These are phyloP conservation scores for Octomys mimax DNA, from an alignment of 2,797 vertebrate genomes.

Conservation along the genomic window DNA sequence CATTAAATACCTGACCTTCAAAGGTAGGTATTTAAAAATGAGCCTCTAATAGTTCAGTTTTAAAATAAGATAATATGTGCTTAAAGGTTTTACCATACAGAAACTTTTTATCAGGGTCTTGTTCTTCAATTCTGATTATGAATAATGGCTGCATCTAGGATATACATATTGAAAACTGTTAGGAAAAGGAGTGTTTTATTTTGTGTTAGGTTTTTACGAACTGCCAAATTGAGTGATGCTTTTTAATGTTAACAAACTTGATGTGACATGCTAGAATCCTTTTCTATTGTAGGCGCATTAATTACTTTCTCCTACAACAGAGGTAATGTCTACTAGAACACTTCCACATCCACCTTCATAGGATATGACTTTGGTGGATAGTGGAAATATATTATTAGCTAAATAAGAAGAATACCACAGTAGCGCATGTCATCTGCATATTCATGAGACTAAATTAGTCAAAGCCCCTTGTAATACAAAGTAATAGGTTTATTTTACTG, in stretches of 20 bases:
- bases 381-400: background rate
- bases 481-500: background rate
- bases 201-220: too few relatives aligned
- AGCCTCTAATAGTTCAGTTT: background rate
- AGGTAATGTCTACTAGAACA: background rate
- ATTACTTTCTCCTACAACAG: constrained; percentile 71
- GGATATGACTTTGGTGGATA: constrained; percentile 53
- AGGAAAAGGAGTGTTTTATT: too few relatives aligned
- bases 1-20: background rate
- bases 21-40: background rate
- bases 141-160: background rate
- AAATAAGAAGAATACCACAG: background rate
- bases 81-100: background rate
- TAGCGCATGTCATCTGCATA: background rate
- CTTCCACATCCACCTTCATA: constrained; percentile 65
- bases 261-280: too few relatives aligned
- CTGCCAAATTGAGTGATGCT: too few relatives aligned
- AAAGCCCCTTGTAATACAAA: background rate
- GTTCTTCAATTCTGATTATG: background rate
- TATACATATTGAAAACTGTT: too few relatives aligned
- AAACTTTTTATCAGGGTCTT: background rate
- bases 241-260: too few relatives aligned
- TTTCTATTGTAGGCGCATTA: background rate
- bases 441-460: background rate
- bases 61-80: background rate